A percentile compares a stretch with the other conserved stretches of the same genome.
phyloP scores from a whole-genome alignment of 1,140 invertebrate species.

The Lordiphosa stackelbergi region DNA sequence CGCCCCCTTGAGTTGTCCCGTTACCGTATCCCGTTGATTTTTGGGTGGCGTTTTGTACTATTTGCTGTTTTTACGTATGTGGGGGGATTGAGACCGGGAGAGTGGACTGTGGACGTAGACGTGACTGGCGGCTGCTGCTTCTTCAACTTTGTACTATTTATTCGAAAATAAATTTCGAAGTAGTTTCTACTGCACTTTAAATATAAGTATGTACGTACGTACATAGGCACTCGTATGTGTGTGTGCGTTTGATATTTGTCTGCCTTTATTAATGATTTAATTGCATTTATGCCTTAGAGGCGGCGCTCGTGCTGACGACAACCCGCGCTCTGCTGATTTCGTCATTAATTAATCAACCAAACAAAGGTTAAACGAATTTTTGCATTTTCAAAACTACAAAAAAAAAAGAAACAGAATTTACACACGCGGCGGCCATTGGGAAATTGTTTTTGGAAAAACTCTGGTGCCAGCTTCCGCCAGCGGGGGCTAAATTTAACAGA shows the following conservation, averaged over 20 bases:
- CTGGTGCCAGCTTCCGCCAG: slow-evolving; percentile 41
- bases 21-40: slow-evolving; percentile 5
- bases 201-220: slow-evolving; percentile 23
- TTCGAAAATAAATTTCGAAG: slow-evolving; percentile 74
- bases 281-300: slow-evolving; percentile 65
- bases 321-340: slow-evolving; percentile 42
- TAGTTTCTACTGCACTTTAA: slow-evolving; percentile 66
- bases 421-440: slow-evolving; percentile 32
- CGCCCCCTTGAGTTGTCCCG: slow-evolving; percentile 22
- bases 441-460: slow-evolving; percentile 38
- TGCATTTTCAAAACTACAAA: slow-evolving; percentile 21
- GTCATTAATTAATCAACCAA: slow-evolving; percentile 70
- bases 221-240: slow-evolving; percentile 3
- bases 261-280: slow-evolving; percentile 71
- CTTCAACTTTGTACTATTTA: slow-evolving; percentile 74
- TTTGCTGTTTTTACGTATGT: slow-evolving; percentile 61
- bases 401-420: slow-evolving; percentile 15
- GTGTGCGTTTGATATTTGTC: slow-evolving; percentile 55
- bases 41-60: slow-evolving; percentile 44
- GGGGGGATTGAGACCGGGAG: slow-evolving; percentile 35
- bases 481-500: slow-evolving; percentile 51
- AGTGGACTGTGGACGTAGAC: slow-evolving; percentile 4
- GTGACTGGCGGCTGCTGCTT: slow-evolving; percentile 47
- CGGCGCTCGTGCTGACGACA: slow-evolving; percentile 59
- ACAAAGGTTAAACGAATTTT: slow-evolving; percentile 63